Evolutionary conservation across 2,888 invertebrate genomes (phyloP), one percentile per base, ranked within the genome.

Genomic region (Drosophila merina): DNA sequence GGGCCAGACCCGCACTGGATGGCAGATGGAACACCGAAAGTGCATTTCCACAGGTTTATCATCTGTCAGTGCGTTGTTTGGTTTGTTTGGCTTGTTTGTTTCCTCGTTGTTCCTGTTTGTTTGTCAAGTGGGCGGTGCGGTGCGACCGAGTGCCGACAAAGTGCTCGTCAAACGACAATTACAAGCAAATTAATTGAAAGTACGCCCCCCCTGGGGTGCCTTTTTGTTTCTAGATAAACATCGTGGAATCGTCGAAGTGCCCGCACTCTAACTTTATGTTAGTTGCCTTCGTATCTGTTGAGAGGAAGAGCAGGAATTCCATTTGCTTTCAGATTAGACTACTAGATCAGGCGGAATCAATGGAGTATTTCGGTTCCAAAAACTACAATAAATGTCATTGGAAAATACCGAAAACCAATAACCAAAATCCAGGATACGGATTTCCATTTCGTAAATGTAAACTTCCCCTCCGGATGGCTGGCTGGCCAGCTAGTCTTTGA

Each of bases 101-200:
- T 55, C 3, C 14, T 2, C 33, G 56, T 36, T 36, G 36, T 25
- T 25, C 9, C 28, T 4, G 28, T 28, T 28, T 36, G 28, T 28
- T 50, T 30, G 47, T 49, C 42, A 42, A 56, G 83, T 72, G 75
- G 74, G 71, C 71, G 79, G 70, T 74, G 71, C 71, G 79, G 70
- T 74, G 54, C 67, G 67, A 52, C 38, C 72, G 60, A 67, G 70
- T 77, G 86, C 81, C 81, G 85, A 84, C 81, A 81, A 86, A 81
- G 81, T 77, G 87, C 87, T 84, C 76, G 85, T 82, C 87, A 84
- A 84, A 72, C 74, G 72, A 86, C 87, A 82, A 86, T 86, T 86
- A 82, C 81, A 82, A 84, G 79, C 79, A 76, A 82, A 86, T 85
- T 82, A 82, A 82, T 86, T 82, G 73, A 86, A 79, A 70, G 83